Conservation (phyloP, 2,113 vertebrate genomes). For the Candoia aspera region DNA sequence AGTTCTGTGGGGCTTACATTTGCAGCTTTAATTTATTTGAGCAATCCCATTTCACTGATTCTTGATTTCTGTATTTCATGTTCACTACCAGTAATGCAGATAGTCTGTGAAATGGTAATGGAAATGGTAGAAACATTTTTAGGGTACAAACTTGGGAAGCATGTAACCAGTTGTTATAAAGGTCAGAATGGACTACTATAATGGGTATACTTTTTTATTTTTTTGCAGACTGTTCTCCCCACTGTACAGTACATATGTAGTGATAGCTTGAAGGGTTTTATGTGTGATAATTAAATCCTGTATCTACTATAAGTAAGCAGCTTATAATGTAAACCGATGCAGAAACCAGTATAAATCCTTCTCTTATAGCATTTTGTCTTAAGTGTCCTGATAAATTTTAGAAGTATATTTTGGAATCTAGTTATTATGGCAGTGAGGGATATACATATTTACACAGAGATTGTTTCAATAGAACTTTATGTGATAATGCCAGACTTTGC, state of each 20-base stretch:
- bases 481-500: not conserved
- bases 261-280: not conserved
- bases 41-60: not conserved
- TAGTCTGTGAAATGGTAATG: not conserved
- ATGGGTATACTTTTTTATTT: not conserved
- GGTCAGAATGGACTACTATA: not conserved
- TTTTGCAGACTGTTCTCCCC: not conserved
- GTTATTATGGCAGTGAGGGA: not conserved
- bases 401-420: no score
- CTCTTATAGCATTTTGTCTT: not conserved
- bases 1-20: not conserved
- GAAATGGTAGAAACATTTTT: not conserved
- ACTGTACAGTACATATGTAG: not conserved
- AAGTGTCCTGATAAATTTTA: not conserved
- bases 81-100: not conserved
- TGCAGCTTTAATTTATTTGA: not conserved
- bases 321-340: not conserved
- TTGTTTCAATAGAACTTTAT: not conserved
- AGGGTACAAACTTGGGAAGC: not conserved
- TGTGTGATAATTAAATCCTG: not conserved
- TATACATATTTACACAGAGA: not conserved
- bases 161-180: not conserved
- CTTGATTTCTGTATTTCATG: not conserved
- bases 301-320: not conserved
- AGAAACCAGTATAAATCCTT: not conserved